phyloP scores from a whole-genome alignment of 2,888 invertebrate genomes.

The Hydriomena furcata region DNA sequence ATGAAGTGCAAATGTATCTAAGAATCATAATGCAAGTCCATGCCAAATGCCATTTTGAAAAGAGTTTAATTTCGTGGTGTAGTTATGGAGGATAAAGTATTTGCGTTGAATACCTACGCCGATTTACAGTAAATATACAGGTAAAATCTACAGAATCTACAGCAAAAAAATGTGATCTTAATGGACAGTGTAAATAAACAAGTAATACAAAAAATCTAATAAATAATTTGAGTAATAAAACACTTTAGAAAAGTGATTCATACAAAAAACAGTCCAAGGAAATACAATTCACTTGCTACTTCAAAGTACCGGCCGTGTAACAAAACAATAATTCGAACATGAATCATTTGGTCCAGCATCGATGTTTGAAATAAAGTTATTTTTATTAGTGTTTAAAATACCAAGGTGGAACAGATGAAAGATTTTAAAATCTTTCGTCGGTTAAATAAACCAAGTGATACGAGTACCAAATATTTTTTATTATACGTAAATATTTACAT shows the following conservation, averaged over 20 bases:
- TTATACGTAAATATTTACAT: conserved; percentile 4
- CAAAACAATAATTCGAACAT: conserved; percentile 30
- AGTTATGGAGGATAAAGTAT: neutral
- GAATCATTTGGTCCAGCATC: conserved; percentile 23
- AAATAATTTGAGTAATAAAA: conserved; percentile 25
- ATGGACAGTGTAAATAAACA: neutral
- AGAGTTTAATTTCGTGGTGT: neutral
- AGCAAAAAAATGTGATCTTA: neutral
- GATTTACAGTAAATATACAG: too few relatives aligned
- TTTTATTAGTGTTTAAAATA: conserved; percentile 25
- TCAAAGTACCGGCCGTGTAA: conserved; percentile 32
- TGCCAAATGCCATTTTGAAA: neutral
- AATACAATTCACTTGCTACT: conserved; percentile 12
- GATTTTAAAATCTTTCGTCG: conserved; percentile 11
- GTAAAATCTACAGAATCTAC: conserved; percentile 17
- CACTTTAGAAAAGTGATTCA: conserved; percentile 22
- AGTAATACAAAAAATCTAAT: neutral
- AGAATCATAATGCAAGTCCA: neutral
- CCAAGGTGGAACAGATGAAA: conserved; percentile 19
- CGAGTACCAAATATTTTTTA: neutral
- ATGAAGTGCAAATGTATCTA: conserved; percentile 17
- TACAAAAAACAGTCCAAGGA: conserved; percentile 17
- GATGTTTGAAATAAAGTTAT: conserved; percentile 24
- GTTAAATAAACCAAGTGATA: conserved; percentile 5
- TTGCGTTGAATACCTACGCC: neutral